These are phyloP conservation scores for Zaprionus ghesquierei DNA, from an alignment of 1,140 invertebrate species.

Conservation along the genomic window DNA sequence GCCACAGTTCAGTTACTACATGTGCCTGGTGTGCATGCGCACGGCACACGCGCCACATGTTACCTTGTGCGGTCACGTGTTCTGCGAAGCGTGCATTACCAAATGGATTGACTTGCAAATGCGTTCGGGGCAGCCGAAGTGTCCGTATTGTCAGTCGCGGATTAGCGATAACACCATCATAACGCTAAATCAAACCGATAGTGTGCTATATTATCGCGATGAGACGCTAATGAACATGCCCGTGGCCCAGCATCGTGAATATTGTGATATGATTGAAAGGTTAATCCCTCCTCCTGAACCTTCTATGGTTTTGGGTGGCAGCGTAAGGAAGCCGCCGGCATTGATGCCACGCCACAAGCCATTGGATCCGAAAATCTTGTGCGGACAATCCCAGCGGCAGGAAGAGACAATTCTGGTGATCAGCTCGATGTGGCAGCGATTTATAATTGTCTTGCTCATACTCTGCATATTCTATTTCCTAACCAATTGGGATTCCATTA, in stretches of 20 bases:
- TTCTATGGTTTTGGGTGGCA: constrained; percentile 9
- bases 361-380: constrained; percentile 30
- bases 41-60: constrained; percentile 26
- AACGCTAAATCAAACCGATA: not conserved
- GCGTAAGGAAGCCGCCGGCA: not conserved
- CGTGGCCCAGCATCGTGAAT: constrained; percentile 14
- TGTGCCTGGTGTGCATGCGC: constrained; percentile 48
- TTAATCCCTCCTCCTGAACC: constrained; percentile 1
- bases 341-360: constrained; percentile 28
- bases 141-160: constrained; percentile 48
- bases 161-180: constrained; percentile 44
- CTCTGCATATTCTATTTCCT: not conserved
- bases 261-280: not conserved
- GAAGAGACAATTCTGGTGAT: not conserved
- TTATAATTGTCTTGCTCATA: constrained; percentile 5
- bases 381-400: not conserved
- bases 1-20: not conserved
- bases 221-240: not conserved
- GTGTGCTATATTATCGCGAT: not conserved
- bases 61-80: constrained; percentile 53
- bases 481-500: not conserved
- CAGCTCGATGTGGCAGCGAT: constrained; percentile 1
- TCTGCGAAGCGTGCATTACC: constrained; percentile 40
- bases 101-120: constrained; percentile 20
- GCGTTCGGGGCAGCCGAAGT: not conserved